Evolutionary conservation across 2,888 invertebrate genomes (phyloP), one percentile per base, ranked within the genome.

Genomic region (Cistogaster globosa): DNA sequence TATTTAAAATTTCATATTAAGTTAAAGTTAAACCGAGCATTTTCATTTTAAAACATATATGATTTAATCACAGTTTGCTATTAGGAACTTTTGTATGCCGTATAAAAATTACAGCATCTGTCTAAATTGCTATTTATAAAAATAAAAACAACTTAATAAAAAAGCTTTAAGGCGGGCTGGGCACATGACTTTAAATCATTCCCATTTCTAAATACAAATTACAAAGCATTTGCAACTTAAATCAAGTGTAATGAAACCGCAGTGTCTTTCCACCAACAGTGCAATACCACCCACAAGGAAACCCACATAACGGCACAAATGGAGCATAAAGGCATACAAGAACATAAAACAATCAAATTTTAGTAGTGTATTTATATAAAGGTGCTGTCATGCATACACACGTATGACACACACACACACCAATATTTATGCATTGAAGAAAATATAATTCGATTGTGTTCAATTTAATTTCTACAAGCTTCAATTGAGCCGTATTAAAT

Each of bases 401-500:
- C 63, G 16, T 16, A 42, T 32, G 2, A 51, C 38, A 11, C 22
- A 42, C 12, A 26, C 12, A 26, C 14, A 7, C 12, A 3, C 16
- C n/a, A 8, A 7, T 4, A 53, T 18, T 11, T 18, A 53, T 20
- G 51, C n/a, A 48, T 48, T 14, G 88, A 90, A 89, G 87, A 89
- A 89, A 88, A 89, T 88, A 90, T 92, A 92, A 92, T 92, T 92
- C 90, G 92, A 92, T 92, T 92, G 91, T 90, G 92, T 91, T 91
- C 91, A 92, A 92, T 92, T 92, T 92, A 92, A 92, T 92, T 92
- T 92, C 90, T 91, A 92, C 91, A 92, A 92, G 92, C 92, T 91
- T 90, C 92, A 89, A 88, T 91, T 89, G 90, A 86, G 86, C 18
- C 78, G 83, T 67, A 65, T 80, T 74, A 80, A 65, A 80, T 11